A percentile compares a stretch with the other conserved stretches of the same genome.
Evolutionary conservation across 2,888 invertebrate genomes (phyloP).

Genomic region (Branchellion lobata): DNA sequence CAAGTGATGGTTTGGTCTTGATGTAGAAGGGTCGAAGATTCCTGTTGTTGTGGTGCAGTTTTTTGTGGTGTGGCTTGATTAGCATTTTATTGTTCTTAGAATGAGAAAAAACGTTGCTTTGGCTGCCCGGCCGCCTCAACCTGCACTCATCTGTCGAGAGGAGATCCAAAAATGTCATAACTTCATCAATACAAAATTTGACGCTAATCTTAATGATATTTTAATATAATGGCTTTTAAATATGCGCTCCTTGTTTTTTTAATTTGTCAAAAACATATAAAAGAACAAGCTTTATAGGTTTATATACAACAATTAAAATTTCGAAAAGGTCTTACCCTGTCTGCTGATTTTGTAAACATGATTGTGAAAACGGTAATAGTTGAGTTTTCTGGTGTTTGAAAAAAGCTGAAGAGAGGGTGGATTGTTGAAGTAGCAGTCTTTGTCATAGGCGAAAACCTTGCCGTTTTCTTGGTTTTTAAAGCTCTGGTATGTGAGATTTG

Average conservation of each 20-base stretch:
- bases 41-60: background rate
- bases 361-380: background rate
- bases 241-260: too few species aligned
- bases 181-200: too few species aligned
- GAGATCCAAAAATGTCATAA: too few species aligned
- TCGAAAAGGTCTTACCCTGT: background rate
- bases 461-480: background rate
- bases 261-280: background rate
- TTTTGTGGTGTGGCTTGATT: background rate
- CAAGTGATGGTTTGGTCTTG: background rate
- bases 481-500: background rate
- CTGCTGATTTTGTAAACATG: slow-evolving; percentile 12
- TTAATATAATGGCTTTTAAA: too few species aligned
- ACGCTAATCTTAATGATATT: too few species aligned
- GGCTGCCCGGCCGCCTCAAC: background rate
- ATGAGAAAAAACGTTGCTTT: background rate
- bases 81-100: background rate
- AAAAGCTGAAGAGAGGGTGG: background rate
- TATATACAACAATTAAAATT: background rate
- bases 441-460: background rate
- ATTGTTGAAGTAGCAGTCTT: background rate
- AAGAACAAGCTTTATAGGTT: background rate
- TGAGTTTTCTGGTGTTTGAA: background rate
- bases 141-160: slow-evolving; percentile 5
- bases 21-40: background rate